Evolutionary conservation across 2,797 vertebrate genomes (phyloP), one percentile per base, ranked within the genome.

Genomic region (Neomorphus geoffroyi): DNA sequence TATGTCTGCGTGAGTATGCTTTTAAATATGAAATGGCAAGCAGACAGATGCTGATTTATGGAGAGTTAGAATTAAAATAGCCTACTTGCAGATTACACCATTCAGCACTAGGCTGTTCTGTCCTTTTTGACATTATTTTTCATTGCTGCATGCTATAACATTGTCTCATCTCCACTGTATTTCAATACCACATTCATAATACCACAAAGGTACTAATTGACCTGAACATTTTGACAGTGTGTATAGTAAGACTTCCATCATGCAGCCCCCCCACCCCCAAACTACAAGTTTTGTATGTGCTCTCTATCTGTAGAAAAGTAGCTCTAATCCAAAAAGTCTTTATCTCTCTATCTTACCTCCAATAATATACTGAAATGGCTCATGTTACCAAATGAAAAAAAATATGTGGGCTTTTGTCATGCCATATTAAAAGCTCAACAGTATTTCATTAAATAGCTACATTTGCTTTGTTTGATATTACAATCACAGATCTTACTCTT

Each of bases 381-480:
- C 67, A 43, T 1, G 1, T 56, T 82, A 75, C 32, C 46, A 92
- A 48, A 89, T 54, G 37, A 41, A 73, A 72, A 65, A 77, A 66
- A 53, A 37, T n/a, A 28, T 24, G 62, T 70, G 33, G 39, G 12
- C n/a, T 91, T 87, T 60, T 24, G 50, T 46, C 66, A 78, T 33
- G 27, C 39, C 61, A 56, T 48, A 94, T 65, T 93, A 94, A 90
- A 81, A 96, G 85, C 70, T 88, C 41, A 85, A 35, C 74, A 91
- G 57, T 77, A 88, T 67, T 87, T 95, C 37, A 80, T 91, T 92
- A 71, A 92, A 90, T 30, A 95, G 71, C 57, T 72, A 45, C 81
- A 88, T 77, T 92, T 77, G 80, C 84, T 72, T 94, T 90, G 61
- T 90, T 90, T 90, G 90, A 84, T 85, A 85, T 79, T 89, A 67